phyloP scores from a whole-genome alignment of 1,140 invertebrate genomes.

The Drosophila micromelanica region DNA sequence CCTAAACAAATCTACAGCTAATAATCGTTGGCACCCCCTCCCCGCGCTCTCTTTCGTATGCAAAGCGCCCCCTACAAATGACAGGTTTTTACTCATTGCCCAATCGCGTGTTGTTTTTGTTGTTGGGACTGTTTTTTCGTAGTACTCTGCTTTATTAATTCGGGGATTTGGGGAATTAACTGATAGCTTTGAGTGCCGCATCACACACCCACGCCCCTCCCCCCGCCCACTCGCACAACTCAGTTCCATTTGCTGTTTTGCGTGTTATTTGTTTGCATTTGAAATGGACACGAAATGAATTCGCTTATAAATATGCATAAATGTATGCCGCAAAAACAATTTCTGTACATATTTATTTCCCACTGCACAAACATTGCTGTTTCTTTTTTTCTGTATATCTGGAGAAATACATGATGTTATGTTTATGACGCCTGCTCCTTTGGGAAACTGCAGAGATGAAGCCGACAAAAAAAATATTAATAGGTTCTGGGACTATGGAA shows the following conservation, averaged over 20 bases:
- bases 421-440: slow-evolving; percentile 57
- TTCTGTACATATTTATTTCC: slow-evolving; percentile 27
- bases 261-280: slow-evolving; percentile 76
- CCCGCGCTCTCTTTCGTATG: slow-evolving; percentile 22
- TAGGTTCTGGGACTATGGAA: slow-evolving; percentile 58
- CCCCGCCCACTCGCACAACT: background rate
- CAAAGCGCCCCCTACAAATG: slow-evolving; percentile 35
- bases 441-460: slow-evolving; percentile 56
- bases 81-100: slow-evolving; percentile 47
- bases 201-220: background rate
- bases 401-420: slow-evolving; percentile 39
- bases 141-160: slow-evolving; percentile 80
- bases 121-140: slow-evolving; percentile 24
- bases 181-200: slow-evolving; percentile 49
- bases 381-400: slow-evolving; percentile 20
- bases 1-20: slow-evolving; percentile 18
- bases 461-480: slow-evolving; percentile 68
- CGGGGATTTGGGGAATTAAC: slow-evolving; percentile 81
- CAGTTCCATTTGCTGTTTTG: slow-evolving; percentile 21
- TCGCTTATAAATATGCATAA: slow-evolving; percentile 80
- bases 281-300: slow-evolving; percentile 74
- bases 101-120: slow-evolving; percentile 52
- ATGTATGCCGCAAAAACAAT: slow-evolving; percentile 65
- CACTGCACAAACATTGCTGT: background rate
- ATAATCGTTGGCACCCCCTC: slow-evolving; percentile 25